Evolutionary conservation across 2,888 invertebrate genomes (phyloP), one percentile per base, ranked within the genome.

Genomic region (Plebejus melissa): DNA sequence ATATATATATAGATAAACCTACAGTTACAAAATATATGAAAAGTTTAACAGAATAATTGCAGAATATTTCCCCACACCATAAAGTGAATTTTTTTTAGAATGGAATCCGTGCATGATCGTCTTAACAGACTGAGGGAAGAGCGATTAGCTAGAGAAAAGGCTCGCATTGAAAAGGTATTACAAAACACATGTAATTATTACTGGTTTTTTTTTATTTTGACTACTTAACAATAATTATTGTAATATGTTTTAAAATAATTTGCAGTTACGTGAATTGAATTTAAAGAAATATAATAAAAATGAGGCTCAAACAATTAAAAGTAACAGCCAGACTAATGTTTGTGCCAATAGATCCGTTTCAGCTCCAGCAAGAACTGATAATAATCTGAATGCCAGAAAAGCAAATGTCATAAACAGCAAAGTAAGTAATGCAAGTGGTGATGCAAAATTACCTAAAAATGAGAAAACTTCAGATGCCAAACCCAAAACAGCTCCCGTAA

Each of bases 131-230:
- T 90, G 54, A 82, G 93, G n/a, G 88, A 91, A 74, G 90, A 92
- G 74, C 83, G 93, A 7, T 76, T 83, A 0, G 91, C 91, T 0
- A 84, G 90, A 46, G 91, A 93, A 79, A 90, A 90, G 76, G 90
- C 90, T 0, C 86, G 93, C 57, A 87, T 93, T 77, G 89, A 90
- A 58, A 90, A 88, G 87, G 93, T 93, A 84, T 75, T 60, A 28
- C 28, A 28, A 58, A 28, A 7, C 11, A 28, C 4, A 9, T 46
- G 9, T 9, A 9, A 11, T 2, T 11, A 11, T 46, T 9, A 11
- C 11, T 7, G 1, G 0, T 58, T 7, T 58, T 58, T 13, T 22
- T 58, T 58, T 22, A 7, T n/a, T 11, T 65, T 50, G 32, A 11
- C 46, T 46, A 11, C 46, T 46, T 22, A 22, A 22, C 22, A 22